Evolutionary conservation across 2,113 vertebrate species (phyloP).

Genomic region (Aegithalos caudatus): DNA sequence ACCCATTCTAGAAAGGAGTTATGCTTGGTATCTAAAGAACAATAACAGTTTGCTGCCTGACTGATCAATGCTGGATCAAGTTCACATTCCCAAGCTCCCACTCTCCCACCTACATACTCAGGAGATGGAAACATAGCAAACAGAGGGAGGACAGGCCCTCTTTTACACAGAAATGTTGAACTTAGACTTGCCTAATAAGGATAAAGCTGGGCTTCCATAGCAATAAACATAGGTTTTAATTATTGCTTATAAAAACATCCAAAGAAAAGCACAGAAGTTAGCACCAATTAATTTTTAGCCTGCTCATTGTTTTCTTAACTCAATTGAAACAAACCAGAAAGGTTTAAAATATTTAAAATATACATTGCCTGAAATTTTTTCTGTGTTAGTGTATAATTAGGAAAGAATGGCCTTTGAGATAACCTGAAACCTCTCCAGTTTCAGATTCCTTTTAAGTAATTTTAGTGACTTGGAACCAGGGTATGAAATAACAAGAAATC

Average conservation of each 20-base stretch:
- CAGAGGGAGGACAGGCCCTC: slow-evolving; percentile 35
- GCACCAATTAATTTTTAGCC: slow-evolving; percentile 44
- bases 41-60: slow-evolving; percentile 86
- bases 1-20: slow-evolving; percentile 75
- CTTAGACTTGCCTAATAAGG: slow-evolving; percentile 57
- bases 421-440: not conserved
- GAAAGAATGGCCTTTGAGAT: not conserved
- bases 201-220: slow-evolving; percentile 39
- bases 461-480: not conserved
- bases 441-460: not conserved
- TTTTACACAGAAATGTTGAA: slow-evolving; percentile 23
- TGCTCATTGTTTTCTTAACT: slow-evolving; percentile 25
- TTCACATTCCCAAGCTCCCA: slow-evolving; percentile 81
- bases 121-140: not conserved
- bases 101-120: slow-evolving; percentile 73
- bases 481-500: not conserved
- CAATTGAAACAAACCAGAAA: slow-evolving; percentile 9
- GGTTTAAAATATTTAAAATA: slow-evolving; percentile 25
- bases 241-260: slow-evolving; percentile 39
- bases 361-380: slow-evolving; percentile 3
- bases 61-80: slow-evolving; percentile 78
- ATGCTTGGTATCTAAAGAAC: slow-evolving; percentile 89
- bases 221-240: slow-evolving; percentile 57
- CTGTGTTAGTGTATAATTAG: not conserved
- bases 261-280: slow-evolving; percentile 56